phyloP scores from a whole-genome alignment of 2,113 vertebrate genomes.

The Neolamprologus devosi region DNA sequence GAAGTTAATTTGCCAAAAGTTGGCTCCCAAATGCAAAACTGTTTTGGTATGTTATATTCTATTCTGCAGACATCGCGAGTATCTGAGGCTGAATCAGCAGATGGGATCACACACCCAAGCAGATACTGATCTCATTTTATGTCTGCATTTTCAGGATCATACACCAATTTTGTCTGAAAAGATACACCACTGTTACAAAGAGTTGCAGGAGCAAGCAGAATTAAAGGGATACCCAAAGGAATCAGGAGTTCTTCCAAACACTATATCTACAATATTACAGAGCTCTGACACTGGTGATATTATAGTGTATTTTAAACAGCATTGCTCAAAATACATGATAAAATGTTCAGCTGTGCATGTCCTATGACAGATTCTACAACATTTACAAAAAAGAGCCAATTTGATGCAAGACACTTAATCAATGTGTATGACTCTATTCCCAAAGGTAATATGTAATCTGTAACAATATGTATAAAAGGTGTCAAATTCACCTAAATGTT shows the following conservation, averaged over 20 bases:
- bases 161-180: background rate
- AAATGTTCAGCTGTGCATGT: background rate
- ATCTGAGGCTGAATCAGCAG: constrained; percentile 41
- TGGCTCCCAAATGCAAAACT: background rate
- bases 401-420: background rate
- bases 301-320: background rate
- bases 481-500: background rate
- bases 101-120: background rate
- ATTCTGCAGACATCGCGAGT: constrained; percentile 14
- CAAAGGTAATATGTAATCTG: background rate
- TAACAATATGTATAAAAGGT: background rate
- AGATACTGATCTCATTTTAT: background rate
- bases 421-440: rapidly evolving
- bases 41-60: background rate
- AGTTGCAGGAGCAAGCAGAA: background rate
- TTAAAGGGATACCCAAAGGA: background rate
- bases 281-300: background rate
- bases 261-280: background rate
- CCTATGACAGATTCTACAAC: background rate
- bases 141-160: background rate
- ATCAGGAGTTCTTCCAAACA: background rate
- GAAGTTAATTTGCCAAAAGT: background rate
- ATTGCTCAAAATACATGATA: background rate
- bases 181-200: background rate
- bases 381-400: background rate